Conservation (phyloP, 2,797 vertebrate genomes). For the Acanthurus lineatus region DNA sequence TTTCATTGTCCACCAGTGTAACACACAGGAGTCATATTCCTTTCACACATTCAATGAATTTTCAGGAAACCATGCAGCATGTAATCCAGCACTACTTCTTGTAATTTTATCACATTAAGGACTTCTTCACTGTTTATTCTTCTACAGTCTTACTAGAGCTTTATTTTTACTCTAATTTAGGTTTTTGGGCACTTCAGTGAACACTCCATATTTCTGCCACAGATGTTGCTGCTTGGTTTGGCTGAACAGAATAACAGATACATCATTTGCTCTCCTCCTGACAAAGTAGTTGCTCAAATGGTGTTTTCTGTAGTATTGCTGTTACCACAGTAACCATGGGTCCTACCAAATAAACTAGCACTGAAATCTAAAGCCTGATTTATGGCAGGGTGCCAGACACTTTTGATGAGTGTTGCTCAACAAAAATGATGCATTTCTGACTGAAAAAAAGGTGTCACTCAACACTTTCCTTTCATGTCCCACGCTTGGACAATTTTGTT, state of each 20-base stretch:
- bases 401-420: no score
- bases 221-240: neutral
- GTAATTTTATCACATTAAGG: neutral
- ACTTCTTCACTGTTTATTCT: neutral
- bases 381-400: no score
- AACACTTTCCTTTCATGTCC: no score
- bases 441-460: no score
- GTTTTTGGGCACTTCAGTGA: no score
- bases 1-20: neutral
- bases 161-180: no score
- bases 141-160: neutral
- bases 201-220: no score
- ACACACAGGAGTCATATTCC: neutral
- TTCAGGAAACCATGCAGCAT: neutral
- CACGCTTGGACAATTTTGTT: no score
- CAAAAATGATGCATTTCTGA: no score
- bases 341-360: no score
- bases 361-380: no score
- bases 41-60: neutral
- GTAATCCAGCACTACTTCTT: neutral
- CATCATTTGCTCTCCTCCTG: neutral
- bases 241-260: neutral
- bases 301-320: neutral
- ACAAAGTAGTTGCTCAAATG: neutral
- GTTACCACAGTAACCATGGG: slow-evolving; percentile 4